Conservation (phyloP, 2,797 vertebrate genomes). For the Cirrhinus mrigala region DNA sequence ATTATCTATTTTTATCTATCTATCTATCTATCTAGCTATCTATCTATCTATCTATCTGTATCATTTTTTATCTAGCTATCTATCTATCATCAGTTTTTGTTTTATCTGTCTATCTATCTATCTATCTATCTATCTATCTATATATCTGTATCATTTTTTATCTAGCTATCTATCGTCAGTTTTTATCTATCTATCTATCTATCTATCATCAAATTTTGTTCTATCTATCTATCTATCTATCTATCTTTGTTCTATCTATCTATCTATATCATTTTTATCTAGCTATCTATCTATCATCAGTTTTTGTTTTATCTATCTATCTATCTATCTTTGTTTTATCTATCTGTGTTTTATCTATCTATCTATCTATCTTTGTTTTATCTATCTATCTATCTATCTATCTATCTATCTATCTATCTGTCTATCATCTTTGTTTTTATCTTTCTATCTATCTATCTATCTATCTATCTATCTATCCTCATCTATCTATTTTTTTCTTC, state of each 20-base stretch:
- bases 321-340: not conserved
- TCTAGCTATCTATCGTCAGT: too few species aligned
- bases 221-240: not conserved
- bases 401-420: not conserved
- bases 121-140: too few species aligned
- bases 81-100: too few species aligned
- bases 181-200: not conserved
- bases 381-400: not conserved
- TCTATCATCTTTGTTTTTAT: not conserved
- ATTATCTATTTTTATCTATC: too few species aligned
- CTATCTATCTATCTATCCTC: not conserved
- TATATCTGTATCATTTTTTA: too few species aligned
- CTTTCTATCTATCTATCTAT: not conserved
- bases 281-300: fast-evolving
- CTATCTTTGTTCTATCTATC: not conserved
- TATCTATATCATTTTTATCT: not conserved
- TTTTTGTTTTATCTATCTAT: not conserved
- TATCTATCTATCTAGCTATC: not conserved
- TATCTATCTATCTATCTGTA: fast-evolving
- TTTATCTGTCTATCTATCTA: too few species aligned
- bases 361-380: not conserved
- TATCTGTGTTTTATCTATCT: not conserved
- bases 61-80: too few species aligned
- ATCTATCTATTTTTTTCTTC: not conserved
- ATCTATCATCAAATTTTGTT: too few species aligned